phyloP scores from a whole-genome alignment of 1,140 invertebrate genomes.

The Drosophila tani region DNA sequence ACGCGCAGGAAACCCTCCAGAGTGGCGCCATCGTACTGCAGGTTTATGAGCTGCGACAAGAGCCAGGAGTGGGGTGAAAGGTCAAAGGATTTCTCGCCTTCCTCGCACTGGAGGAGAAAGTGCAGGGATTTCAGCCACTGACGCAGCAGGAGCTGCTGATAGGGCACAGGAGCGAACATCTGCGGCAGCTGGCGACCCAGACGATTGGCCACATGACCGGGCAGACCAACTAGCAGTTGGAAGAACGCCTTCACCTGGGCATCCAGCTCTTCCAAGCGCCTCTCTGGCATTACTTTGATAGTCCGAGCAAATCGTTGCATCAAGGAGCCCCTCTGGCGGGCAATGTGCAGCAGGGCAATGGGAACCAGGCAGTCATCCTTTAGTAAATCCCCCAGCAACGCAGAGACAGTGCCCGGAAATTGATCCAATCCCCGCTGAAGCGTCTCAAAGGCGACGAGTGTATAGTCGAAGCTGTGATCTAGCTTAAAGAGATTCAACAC shows the following conservation, averaged over 20 bases:
- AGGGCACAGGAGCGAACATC: conserved; percentile 87
- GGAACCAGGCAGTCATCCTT: conserved; percentile 61
- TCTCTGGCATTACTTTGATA: conserved; percentile 61
- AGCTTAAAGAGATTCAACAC: conserved; percentile 76
- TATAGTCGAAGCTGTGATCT: conserved; percentile 66
- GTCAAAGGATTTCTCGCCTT: conserved; percentile 82
- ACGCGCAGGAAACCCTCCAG: conserved; percentile 82
- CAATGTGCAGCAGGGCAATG: conserved; percentile 60
- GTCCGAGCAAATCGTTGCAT: conserved; percentile 58
- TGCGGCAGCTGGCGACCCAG: conserved; percentile 86
- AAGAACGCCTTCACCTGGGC: conserved; percentile 84
- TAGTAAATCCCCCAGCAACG: conserved; percentile 49
- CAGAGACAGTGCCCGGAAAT: conserved; percentile 18
- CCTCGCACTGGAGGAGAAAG: conserved; percentile 85
- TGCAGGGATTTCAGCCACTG: conserved; percentile 87
- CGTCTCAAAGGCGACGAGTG: conserved; percentile 51
- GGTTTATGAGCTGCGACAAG: conserved; percentile 87
- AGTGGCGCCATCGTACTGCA: conserved; percentile 76
- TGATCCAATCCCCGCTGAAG: conserved; percentile 46
- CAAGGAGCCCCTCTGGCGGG: conserved; percentile 45
- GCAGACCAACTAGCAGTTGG: conserved; percentile 88
- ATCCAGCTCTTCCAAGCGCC: conserved; percentile 59
- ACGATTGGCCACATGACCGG: conserved; percentile 89
- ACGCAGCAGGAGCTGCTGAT: conserved; percentile 87
- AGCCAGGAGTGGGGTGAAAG: conserved; percentile 86